phyloP scores from a whole-genome alignment of 2,113 vertebrate genomes.

The Artemisiospiza belli region DNA sequence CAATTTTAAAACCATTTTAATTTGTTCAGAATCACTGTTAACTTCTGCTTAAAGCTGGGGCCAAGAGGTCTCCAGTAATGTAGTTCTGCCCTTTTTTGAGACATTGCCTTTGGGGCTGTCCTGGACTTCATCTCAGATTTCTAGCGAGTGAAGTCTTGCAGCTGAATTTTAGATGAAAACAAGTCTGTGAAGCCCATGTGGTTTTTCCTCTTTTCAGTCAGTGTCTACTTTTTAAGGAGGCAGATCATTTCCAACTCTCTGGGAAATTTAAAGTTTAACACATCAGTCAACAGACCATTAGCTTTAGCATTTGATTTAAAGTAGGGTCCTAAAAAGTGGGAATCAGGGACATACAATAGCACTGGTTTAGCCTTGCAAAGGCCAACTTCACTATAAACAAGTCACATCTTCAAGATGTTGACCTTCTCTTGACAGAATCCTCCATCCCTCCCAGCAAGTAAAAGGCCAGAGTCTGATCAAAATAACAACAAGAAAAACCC shows the following conservation, averaged over 20 bases:
- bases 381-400: neutral
- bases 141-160: rapidly evolving
- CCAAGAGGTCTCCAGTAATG: neutral
- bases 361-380: neutral
- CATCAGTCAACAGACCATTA: neutral
- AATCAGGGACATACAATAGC: neutral
- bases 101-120: neutral
- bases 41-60: neutral
- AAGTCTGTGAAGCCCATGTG: neutral
- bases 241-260: neutral
- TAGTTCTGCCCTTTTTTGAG: neutral
- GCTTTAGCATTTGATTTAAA: neutral
- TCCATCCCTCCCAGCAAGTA: neutral
- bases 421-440: neutral
- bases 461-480: slow-evolving; percentile 3
- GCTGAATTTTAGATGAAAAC: neutral
- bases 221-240: neutral
- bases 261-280: neutral
- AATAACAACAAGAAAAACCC: neutral
- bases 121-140: neutral
- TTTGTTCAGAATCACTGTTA: neutral
- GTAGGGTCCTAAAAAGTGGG: neutral
- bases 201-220: neutral
- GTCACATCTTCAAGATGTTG: neutral
- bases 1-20: neutral